A percentile compares a stretch with the other conserved stretches of the same genome.
Evolutionary conservation across 2,113 vertebrate species (phyloP).

Genomic region (Microcebus tavaratra): DNA sequence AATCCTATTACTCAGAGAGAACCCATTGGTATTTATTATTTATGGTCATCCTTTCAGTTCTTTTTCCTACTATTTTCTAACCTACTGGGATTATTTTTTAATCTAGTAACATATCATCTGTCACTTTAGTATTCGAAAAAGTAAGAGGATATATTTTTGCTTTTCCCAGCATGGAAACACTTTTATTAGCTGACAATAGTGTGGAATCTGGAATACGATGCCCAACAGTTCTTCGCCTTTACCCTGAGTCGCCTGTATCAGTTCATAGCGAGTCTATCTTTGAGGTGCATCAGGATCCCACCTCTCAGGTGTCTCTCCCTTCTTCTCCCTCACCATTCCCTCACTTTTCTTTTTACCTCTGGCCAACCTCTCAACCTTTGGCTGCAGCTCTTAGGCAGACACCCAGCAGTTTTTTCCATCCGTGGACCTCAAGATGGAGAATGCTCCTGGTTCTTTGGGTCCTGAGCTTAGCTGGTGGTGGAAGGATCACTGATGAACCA

Average conservation of each 20-base stretch:
- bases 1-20: neutral
- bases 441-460: neutral
- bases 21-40: neutral
- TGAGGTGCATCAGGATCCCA: neutral
- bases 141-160: neutral
- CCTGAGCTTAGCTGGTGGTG: neutral
- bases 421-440: neutral
- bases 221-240: neutral
- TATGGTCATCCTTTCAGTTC: neutral
- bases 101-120: neutral
- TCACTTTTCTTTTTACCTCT: neutral
- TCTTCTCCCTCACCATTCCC: neutral
- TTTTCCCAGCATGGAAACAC: neutral
- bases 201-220: rapidly evolving
- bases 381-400: neutral
- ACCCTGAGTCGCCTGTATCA: neutral
- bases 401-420: neutral
- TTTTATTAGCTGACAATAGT: neutral
- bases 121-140: neutral
- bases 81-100: too few relatives aligned
- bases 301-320: neutral
- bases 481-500: neutral
- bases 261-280: neutral
- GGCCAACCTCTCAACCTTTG: neutral
- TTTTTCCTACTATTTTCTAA: neutral